A percentile compares a stretch with the other conserved stretches of the same genome.
Evolutionary conservation across 2,113 vertebrate genomes (phyloP).

Genomic region (Agapornis roseicollis): DNA sequence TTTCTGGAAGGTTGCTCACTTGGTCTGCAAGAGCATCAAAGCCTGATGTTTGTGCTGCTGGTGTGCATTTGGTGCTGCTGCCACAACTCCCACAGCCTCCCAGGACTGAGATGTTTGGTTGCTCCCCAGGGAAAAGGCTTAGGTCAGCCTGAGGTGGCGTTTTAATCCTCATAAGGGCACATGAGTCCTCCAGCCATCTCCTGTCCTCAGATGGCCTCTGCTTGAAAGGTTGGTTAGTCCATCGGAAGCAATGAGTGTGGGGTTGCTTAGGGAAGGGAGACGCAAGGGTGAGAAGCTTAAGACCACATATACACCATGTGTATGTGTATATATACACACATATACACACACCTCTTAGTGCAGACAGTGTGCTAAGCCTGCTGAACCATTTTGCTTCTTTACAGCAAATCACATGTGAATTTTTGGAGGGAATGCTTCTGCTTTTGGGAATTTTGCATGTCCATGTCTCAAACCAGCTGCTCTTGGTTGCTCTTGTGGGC

Average conservation of each 20-base stretch:
- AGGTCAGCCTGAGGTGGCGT: not conserved
- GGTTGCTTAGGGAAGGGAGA: not conserved
- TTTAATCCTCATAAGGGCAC: not conserved
- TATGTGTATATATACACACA: accelerated
- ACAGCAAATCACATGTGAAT: not conserved
- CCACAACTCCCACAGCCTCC: accelerated
- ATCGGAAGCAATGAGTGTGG: not conserved
- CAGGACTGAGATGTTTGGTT: not conserved
- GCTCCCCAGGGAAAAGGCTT: not conserved
- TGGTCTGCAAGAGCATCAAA: not conserved
- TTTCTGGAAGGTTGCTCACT: not conserved
- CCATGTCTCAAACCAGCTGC: not conserved
- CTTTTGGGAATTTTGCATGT: not conserved
- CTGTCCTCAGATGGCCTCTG: not conserved
- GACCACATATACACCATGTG: not conserved
- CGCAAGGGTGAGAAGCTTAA: accelerated
- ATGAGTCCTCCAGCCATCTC: not conserved
- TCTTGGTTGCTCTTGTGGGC: not conserved
- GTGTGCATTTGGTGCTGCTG: not conserved
- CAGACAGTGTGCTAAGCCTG: not conserved
- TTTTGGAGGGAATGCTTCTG: not conserved
- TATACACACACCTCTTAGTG: accelerated
- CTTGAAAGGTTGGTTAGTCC: not conserved
- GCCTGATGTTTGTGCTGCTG: not conserved
- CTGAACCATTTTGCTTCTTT: not conserved